Evolutionary conservation across 2,797 vertebrate species (phyloP), one percentile per base, ranked within the genome.

Genomic region (Melanotaenia parkinsoni): DNA sequence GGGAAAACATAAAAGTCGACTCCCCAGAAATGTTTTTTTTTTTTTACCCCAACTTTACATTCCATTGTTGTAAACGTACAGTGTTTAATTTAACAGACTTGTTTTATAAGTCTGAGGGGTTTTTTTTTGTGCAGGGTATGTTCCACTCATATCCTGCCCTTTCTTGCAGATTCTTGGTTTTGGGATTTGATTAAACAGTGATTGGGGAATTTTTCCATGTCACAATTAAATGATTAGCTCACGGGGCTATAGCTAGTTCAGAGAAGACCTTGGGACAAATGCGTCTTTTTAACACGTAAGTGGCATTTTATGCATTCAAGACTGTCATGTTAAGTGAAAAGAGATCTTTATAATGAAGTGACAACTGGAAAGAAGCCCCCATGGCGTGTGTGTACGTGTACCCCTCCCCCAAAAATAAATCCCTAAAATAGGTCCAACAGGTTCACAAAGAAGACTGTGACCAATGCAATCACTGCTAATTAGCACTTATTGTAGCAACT

Each of bases 31-130:
- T 77, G 87, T 38, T 38, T 38, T 38, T 38, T 91, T 94, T 82
- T 93, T 81, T 91, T 87, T 89, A 90, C 90, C 90, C 93, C 91
- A 94, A 93, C 90, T 91, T 93, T 90, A 95, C 95, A 96, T 98
- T 98, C 95, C 95, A 88, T 97, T 95, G 92, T 95, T 95, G 92
- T 93, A 90, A 91, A 88, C 88, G 85, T 95, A 90, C 92, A 93
- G 63, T 75, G 50, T 95, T 96, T 94, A 94, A 95, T 95, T 96
- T 96, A 26, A 96, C 96, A 90, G 97, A 98, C 97, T 98, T 98
- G 97, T 99, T 98, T 97, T 98, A 98, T 95, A 99, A 98, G 96
- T 98, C 97, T 95, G 91, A 73, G 67, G 91, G 87, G 89, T 90
- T 89, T 64, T 88, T 60, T 86, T 87, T 93, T 58, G 70, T 56